Evolutionary conservation across 1,140 invertebrate genomes (phyloP).

Genomic region (Eueides isabella): DNA sequence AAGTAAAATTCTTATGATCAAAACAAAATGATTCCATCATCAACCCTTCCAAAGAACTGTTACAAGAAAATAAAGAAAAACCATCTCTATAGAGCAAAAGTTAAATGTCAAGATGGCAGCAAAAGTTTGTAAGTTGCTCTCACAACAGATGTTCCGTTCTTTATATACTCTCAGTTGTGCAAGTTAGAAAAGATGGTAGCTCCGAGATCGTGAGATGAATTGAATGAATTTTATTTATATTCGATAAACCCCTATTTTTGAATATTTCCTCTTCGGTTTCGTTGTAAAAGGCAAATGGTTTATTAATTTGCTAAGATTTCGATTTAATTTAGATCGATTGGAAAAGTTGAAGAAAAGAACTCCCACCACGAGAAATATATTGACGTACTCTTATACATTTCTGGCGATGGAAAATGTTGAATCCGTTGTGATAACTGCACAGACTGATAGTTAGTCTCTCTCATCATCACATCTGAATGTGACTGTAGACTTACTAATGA

Average conservation of each 20-base stretch:
- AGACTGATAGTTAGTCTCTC: too few species aligned
- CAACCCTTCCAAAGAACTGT: background rate
- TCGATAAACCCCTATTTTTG: background rate
- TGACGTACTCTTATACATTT: too few species aligned
- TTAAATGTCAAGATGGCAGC: constrained; percentile 9
- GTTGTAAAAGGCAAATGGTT: background rate
- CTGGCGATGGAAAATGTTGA: too few species aligned
- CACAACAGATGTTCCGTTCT: constrained; percentile 11
- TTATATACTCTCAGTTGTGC: constrained; percentile 7
- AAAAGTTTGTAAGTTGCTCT: constrained; percentile 5
- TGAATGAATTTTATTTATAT: constrained; percentile 8
- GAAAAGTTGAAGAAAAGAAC: background rate
- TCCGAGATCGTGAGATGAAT: constrained; percentile 6
- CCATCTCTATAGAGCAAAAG: constrained; percentile 8
- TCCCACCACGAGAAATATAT: too few species aligned
- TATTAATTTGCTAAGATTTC: background rate
- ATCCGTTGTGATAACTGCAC: too few species aligned
- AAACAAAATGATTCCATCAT: constrained; percentile 4
- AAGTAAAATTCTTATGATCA: background rate
- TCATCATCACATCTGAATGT: too few species aligned
- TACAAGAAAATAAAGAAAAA: constrained; percentile 14
- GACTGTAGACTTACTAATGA: too few species aligned
- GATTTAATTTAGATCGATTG: background rate
- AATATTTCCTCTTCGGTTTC: constrained; percentile 11
- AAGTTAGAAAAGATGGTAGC: constrained; percentile 3